These are phyloP conservation scores for Cheilosia grossa DNA, from an alignment of 2,888 invertebrate genomes.

Conservation along the genomic window DNA sequence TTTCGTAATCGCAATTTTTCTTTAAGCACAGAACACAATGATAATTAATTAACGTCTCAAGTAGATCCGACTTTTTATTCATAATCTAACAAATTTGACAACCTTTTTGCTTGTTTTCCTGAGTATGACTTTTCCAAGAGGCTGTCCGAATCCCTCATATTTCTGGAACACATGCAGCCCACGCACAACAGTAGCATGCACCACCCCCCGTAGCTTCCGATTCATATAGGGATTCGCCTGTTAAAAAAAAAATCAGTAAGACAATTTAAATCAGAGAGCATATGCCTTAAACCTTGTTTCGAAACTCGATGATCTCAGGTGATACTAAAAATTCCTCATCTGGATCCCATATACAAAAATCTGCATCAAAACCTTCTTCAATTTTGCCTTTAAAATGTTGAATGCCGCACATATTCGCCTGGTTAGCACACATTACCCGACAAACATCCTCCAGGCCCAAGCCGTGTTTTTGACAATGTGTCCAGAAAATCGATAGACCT, in stretches of 20 bases:
- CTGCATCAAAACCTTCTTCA: slow-evolving; percentile 87
- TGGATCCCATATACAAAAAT: slow-evolving; percentile 89
- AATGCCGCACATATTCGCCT: slow-evolving; percentile 87
- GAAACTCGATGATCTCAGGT: slow-evolving; percentile 86
- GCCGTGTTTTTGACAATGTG: slow-evolving; percentile 85
- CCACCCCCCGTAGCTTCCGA: slow-evolving; percentile 85
- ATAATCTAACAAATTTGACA: slow-evolving; percentile 81
- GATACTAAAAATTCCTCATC: slow-evolving; percentile 85
- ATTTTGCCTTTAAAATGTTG: slow-evolving; percentile 86
- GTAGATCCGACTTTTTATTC: slow-evolving; percentile 7
- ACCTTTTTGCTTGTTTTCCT: slow-evolving; percentile 80
- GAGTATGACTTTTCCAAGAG: slow-evolving; percentile 81
- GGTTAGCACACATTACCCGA: slow-evolving; percentile 86
- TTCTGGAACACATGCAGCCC: slow-evolving; percentile 86
- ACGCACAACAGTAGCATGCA: slow-evolving; percentile 87
- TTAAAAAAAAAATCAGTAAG: slow-evolving; percentile 1
- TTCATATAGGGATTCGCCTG: slow-evolving; percentile 88
- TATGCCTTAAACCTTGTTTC: slow-evolving; percentile 86
- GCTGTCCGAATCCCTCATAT: slow-evolving; percentile 82
- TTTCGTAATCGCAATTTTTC: no score
- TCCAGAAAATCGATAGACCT: slow-evolving; percentile 89
- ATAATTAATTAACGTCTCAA: no score
- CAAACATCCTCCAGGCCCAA: slow-evolving; percentile 85
- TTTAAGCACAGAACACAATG: no score
- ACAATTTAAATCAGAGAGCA: background rate